These are phyloP conservation scores for Drosophila vallismaia DNA, from an alignment of 2,888 invertebrate genomes.

Conservation along the genomic window DNA sequence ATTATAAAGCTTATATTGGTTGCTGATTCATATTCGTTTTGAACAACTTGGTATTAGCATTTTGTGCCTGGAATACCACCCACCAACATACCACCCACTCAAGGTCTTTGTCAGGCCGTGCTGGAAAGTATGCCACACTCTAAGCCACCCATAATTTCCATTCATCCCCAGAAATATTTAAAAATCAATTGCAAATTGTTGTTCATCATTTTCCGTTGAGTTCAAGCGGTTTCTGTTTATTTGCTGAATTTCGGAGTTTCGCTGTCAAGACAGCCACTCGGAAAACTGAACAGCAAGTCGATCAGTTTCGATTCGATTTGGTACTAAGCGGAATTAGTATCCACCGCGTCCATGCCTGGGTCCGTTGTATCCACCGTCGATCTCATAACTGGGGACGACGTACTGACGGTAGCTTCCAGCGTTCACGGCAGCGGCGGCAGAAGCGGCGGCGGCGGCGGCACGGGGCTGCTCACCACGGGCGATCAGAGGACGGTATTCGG, in stretches of 20 bases:
- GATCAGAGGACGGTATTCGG: constrained; percentile 34
- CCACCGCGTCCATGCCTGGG: constrained; percentile 28
- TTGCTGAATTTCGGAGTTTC: constrained; percentile 48
- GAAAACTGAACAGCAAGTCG: constrained; percentile 27
- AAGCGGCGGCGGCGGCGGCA: constrained; percentile 65
- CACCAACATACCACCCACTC: not conserved
- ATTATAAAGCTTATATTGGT: too few relatives aligned
- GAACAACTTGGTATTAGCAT: not conserved
- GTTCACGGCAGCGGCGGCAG: constrained; percentile 45
- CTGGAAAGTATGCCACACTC: constrained; percentile 60
- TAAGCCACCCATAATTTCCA: not conserved
- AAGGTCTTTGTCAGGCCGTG: constrained; percentile 8
- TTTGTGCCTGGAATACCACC: not conserved
- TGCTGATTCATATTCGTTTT: too few relatives aligned
- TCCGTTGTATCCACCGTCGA: constrained; percentile 46
- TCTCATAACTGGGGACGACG: constrained; percentile 47
- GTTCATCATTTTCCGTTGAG: constrained; percentile 62
- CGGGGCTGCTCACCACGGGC: constrained; percentile 42
- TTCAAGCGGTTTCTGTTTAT: constrained; percentile 37
- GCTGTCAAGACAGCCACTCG: constrained; percentile 34
- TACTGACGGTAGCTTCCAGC: constrained; percentile 48
- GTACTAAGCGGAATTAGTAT: constrained; percentile 48
- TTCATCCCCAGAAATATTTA: not conserved
- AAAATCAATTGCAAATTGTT: constrained; percentile 37
- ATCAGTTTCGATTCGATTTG: constrained; percentile 8